phyloP scores from a whole-genome alignment of 2,888 invertebrate species.

The Macropis europaea region DNA sequence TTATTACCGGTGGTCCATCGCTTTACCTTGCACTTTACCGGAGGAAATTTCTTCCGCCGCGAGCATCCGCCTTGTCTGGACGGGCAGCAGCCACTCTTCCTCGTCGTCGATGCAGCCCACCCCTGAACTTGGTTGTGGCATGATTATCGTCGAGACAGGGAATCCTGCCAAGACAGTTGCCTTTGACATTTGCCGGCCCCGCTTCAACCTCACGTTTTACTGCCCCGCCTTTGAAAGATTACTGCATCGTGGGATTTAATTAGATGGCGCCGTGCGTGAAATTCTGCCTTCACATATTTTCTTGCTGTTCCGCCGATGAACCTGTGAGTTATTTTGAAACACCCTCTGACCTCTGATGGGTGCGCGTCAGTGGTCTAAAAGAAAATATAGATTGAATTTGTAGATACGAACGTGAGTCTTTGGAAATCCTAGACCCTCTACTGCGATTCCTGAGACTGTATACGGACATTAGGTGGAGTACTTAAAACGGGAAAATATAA shows the following conservation, averaged over 20 bases:
- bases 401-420: too few relatives aligned
- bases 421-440: too few relatives aligned
- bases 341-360: too few relatives aligned
- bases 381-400: too few relatives aligned
- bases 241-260: constrained; percentile 15
- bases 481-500: too few relatives aligned
- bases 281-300: background rate
- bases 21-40: constrained; percentile 32
- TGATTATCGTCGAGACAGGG: constrained; percentile 30
- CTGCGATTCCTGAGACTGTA: too few relatives aligned
- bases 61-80: constrained; percentile 7
- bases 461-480: too few relatives aligned
- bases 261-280: background rate
- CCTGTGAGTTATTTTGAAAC: too few relatives aligned
- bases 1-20: constrained; percentile 41
- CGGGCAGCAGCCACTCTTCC: background rate
- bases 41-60: constrained; percentile 21
- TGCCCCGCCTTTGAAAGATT: constrained; percentile 1
- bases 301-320: too few relatives aligned
- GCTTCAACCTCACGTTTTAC: constrained; percentile 23
- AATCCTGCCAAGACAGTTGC: constrained; percentile 33
- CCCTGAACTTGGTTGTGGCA: constrained; percentile 23
- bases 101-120: constrained; percentile 10
- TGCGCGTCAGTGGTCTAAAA: too few relatives aligned
- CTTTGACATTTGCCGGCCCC: constrained; percentile 37